Conservation (phyloP, 1,140 invertebrate species). For the Drosophila athabasca region DNA sequence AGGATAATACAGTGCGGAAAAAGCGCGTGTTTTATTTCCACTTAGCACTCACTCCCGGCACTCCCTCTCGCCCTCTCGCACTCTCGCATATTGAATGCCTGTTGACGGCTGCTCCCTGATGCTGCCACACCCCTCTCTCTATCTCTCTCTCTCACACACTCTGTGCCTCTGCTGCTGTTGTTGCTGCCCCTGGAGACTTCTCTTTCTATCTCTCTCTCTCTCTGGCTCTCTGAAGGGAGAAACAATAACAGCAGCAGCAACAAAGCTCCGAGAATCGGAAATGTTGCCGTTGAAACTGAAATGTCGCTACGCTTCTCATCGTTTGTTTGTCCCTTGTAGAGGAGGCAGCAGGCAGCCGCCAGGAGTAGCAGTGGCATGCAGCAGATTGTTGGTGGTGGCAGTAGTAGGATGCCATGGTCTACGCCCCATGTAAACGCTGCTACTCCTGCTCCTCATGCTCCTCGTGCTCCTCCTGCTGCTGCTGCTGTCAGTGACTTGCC, state of each 20-base stretch:
- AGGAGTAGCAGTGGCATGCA: too few relatives aligned
- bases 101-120: conserved; percentile 58
- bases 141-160: too few relatives aligned
- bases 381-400: conserved; percentile 5
- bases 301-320: conserved; percentile 67
- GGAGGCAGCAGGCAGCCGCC: too few relatives aligned
- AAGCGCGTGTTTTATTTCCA: conserved; percentile 82
- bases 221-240: conserved; percentile 27
- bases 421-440: conserved; percentile 57
- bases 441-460: conserved; percentile 35
- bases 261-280: conserved; percentile 72
- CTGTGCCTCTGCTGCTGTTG: too few relatives aligned
- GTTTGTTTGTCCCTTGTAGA: conserved; percentile 31
- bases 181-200: conserved; percentile 4
- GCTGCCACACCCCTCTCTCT: too few relatives aligned
- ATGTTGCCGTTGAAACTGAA: conserved; percentile 82
- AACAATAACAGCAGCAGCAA: conserved; percentile 76
- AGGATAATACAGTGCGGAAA: conserved; percentile 75
- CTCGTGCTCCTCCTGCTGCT: conserved; percentile 23
- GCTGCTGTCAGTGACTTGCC: conserved; percentile 72
- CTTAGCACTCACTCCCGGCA: conserved; percentile 62
- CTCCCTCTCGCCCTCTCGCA: conserved; percentile 17
- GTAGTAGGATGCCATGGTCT: conserved; percentile 30
- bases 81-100: conserved; percentile 70
- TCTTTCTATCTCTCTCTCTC: neutral